Base-by-base conservation (phyloP, 1,140 invertebrate species). In the Lepeophtheirus salmonis region DNA sequence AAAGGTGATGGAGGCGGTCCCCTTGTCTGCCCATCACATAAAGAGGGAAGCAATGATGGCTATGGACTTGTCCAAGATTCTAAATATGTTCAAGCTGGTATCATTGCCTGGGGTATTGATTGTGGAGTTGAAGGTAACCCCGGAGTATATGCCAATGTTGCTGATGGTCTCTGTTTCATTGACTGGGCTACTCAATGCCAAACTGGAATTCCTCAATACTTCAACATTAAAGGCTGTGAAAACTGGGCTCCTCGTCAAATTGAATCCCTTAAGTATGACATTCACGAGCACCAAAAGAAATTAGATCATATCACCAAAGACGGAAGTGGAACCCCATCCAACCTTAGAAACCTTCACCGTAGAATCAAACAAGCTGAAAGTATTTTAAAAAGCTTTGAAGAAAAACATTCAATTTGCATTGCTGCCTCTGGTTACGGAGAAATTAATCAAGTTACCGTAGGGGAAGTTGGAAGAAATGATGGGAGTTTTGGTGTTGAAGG, bases 41-140 rank as follows among this genome's bases (percentile, higher is more conserved):
- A n/a, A n/a, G n/a, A n/a, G n/a, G n/a, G n/a, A 14, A 41, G 50
- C 4, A 22, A 52, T 6, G 6, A 22, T 10, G 26, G 25, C 22
- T 26, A 13, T 12, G 21, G 25, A 3, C 16, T 14, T 25, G 25
- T 16, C 12, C 24, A 16, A n/a, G 17, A 16, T 1, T 16, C 23
- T 41, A 24, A 23, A 3, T 82, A 76, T 63, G 71, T 72, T 20
- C 78, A 80, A 66, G 79, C 77, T n/a, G 82, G 82, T 53, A 77
- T 82, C 25, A 79, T 82, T 2, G 78, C 81, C 0, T 84, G 81
- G 81, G 81, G 81, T 22, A 77, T 83, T 51, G 78, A 76, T 23
- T 82, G 80, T 63, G 81, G 80, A 0, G 77, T 58, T 3, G 58
- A 67, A 48, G 74, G 77, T 54, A 76, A 81, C 14, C 86, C 86